These are phyloP conservation scores for Campylomormyrus numenius DNA, from an alignment of 2,113 vertebrate species.

Conservation along the genomic window DNA sequence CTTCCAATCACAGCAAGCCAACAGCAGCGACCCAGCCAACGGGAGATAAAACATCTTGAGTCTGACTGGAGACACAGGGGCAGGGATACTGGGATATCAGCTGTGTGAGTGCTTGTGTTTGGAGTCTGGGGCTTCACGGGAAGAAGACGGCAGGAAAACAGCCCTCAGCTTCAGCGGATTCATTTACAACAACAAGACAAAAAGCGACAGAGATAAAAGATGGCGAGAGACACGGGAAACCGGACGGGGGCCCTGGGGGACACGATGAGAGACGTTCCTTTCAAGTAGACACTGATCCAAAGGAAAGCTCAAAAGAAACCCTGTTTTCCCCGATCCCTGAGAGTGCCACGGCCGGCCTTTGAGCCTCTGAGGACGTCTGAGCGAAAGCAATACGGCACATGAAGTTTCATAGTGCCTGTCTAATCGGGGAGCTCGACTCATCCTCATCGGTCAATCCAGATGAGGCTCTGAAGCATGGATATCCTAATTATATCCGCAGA, in stretches of 20 bases:
- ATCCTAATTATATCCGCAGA: background rate
- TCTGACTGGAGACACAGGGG: background rate
- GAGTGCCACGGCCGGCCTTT: background rate
- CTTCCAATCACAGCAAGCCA: background rate
- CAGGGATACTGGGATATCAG: background rate
- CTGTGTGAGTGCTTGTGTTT: background rate
- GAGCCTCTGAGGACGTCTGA: background rate
- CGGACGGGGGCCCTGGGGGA: background rate
- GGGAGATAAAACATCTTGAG: background rate
- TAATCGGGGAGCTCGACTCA: background rate
- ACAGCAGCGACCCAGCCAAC: background rate
- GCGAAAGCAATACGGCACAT: background rate
- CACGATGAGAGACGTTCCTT: conserved; percentile 15
- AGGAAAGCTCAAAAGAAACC: conserved; percentile 4
- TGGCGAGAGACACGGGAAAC: conserved; percentile 20
- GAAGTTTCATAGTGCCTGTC: background rate
- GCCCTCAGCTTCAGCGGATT: background rate
- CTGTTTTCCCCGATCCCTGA: background rate
- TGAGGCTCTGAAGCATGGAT: background rate
- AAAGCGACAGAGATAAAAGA: conserved; percentile 27
- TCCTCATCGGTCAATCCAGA: background rate
- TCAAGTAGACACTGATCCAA: conserved; percentile 7
- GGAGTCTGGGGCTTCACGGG: background rate
- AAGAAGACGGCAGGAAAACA: background rate
- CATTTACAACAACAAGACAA: conserved; percentile 19